Evolutionary conservation across 2,797 vertebrate genomes (phyloP).

Genomic region (Clarias fuscus): DNA sequence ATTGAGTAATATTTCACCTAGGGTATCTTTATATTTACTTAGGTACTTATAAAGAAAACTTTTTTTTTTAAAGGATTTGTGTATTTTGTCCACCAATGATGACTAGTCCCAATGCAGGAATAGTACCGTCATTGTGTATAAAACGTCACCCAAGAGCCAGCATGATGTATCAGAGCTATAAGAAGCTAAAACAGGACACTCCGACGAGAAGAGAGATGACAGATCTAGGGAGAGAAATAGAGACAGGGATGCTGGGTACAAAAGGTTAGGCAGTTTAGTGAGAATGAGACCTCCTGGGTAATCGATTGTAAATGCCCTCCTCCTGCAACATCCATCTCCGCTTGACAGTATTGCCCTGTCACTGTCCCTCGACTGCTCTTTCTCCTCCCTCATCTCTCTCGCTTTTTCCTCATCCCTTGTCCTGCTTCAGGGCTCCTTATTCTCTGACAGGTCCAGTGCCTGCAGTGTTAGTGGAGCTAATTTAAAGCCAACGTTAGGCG

Average conservation of each 20-base stretch:
- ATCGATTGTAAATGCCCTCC: slow-evolving; percentile 43
- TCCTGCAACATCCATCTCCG: slow-evolving; percentile 41
- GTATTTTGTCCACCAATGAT: too few species aligned
- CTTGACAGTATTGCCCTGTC: slow-evolving; percentile 24
- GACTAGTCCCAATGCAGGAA: neutral
- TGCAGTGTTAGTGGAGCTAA: slow-evolving; percentile 56
- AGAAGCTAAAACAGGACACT: neutral
- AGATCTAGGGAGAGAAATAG: neutral
- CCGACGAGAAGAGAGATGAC: slow-evolving; percentile 18
- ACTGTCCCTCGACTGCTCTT: slow-evolving; percentile 14
- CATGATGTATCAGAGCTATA: neutral
- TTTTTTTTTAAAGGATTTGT: too few species aligned
- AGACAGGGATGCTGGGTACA: neutral
- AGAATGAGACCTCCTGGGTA: slow-evolving; percentile 23
- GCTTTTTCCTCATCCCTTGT: neutral
- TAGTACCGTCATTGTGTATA: neutral
- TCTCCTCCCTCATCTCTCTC: slow-evolving; percentile 40
- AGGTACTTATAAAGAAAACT: too few species aligned
- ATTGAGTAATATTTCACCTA: too few species aligned
- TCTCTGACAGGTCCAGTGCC: slow-evolving; percentile 56
- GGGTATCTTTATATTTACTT: too few species aligned
- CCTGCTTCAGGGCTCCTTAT: slow-evolving; percentile 22
- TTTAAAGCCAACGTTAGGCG: slow-evolving; percentile 64
- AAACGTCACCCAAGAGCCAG: neutral
- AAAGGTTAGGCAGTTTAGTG: slow-evolving; percentile 19